Conservation (phyloP, 2,888 invertebrate species). For the Ectobius pallidus region DNA sequence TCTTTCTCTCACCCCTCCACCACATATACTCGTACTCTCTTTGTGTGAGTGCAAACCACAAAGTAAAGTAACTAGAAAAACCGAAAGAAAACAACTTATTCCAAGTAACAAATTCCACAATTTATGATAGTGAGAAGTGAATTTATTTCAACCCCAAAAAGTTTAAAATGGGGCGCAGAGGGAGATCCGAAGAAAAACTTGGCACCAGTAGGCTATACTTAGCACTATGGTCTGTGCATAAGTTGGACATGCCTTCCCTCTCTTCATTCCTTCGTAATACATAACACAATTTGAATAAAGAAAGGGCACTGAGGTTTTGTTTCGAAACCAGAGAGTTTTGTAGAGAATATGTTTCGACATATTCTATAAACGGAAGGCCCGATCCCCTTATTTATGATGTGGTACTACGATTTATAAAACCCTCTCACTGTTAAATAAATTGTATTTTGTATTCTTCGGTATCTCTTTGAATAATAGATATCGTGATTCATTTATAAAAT, state of each 20-base stretch:
- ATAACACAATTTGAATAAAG: not conserved
- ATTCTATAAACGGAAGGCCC: too few species aligned
- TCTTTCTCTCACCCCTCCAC: too few species aligned
- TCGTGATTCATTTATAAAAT: too few species aligned
- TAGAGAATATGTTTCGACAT: too few species aligned
- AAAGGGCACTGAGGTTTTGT: too few species aligned
- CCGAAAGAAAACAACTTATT: constrained; percentile 10
- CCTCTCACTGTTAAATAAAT: too few species aligned
- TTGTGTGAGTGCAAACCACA: not conserved
- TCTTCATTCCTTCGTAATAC: not conserved
- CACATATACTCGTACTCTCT: too few species aligned
- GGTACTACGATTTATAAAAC: too few species aligned
- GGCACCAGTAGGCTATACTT: not conserved
- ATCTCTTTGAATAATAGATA: too few species aligned
- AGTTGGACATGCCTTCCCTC: not conserved
- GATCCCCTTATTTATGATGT: too few species aligned
- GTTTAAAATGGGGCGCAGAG: not conserved
- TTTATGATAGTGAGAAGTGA: constrained; percentile 2
- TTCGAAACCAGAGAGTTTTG: too few species aligned
- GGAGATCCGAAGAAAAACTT: constrained; percentile 13
- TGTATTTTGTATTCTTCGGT: too few species aligned
- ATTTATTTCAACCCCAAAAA: constrained; percentile 14
- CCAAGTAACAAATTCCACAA: constrained; percentile 18
- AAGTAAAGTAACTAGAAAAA: constrained; percentile 7
- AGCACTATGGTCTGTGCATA: not conserved